phyloP scores from a whole-genome alignment of 2,888 invertebrate species.

The Strigamia maritima region DNA sequence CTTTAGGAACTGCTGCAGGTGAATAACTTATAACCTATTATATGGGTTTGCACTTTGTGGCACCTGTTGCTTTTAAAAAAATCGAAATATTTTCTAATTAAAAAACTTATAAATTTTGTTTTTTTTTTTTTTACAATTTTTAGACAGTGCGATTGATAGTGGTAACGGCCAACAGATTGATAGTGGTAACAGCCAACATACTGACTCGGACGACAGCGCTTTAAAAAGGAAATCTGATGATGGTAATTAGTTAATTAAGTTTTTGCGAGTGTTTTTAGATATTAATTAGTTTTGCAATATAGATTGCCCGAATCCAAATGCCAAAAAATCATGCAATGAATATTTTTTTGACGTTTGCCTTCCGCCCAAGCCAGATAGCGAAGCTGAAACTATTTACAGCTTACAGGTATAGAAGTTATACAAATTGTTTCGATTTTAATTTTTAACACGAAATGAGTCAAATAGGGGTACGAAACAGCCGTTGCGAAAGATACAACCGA shows the following conservation, averaged over 20 bases:
- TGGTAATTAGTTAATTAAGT: not conserved
- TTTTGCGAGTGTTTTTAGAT: not conserved
- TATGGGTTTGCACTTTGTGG: not conserved
- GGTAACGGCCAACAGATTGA: not conserved
- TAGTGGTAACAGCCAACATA: not conserved
- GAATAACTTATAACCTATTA: not conserved
- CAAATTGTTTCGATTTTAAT: too few species aligned
- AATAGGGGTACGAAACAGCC: constrained; percentile 42
- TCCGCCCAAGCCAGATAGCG: not conserved
- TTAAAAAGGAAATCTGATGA: not conserved
- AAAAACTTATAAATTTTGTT: not conserved
- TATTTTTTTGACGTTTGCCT: not conserved
- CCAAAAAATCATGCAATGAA: not conserved
- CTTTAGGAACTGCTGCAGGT: constrained; percentile 1
- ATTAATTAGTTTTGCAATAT: not conserved
- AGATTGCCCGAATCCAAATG: not conserved
- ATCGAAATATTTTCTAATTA: not conserved
- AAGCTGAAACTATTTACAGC: constrained; percentile 23
- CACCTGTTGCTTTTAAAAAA: not conserved
- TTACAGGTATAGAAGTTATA: not conserved
- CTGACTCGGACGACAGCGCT: not conserved
- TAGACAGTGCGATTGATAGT: not conserved
- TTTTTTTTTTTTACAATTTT: not conserved
- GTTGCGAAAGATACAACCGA: constrained; percentile 37
- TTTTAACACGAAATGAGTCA: too few species aligned